Evolutionary conservation across 2,113 vertebrate genomes (phyloP), one percentile per base, ranked within the genome.

Genomic region (Heterocephalus glaber): DNA sequence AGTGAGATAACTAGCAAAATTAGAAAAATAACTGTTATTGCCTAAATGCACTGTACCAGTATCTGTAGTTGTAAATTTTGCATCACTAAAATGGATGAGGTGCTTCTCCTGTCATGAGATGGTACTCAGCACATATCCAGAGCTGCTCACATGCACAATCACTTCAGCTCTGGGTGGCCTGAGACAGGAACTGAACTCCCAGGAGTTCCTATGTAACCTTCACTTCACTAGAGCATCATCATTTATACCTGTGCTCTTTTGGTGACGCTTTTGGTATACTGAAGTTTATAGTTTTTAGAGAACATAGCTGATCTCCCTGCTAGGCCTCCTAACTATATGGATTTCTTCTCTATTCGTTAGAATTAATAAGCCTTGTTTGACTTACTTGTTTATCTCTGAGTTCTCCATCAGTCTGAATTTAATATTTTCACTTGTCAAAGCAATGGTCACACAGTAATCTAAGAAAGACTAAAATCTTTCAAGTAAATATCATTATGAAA

Each of bases 351-450:
- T 60, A 22, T 28, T 41, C 22, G 90, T 82, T 33, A 49, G 33
- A n/a, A 54, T 30, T 76, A 72, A 65, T 58, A 60, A 90, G 52
- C 47, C 17, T 79, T 68, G 13, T 68, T 88, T 76, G 35, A 85
- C 5, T 79, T 49, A 79, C 33, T 41, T 16, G 61, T n/a, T 54
- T 74, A 14, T 65, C 65, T 95, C 65, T 61, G 58, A 5, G 28
- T 70, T 81, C n/a, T 76, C 79, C 44, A 93, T 52, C 47, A 81
- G 8, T 61, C 65, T 33, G 54, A 89, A 86, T 63, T 13, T 86
- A 70, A 9, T 35, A 81, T 86, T 91, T 89, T 92, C 41, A 76
- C 44, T 91, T 92, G 54, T 38, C 86, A 90, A 49, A 66, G 9
- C 30, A 41, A 80, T n/a, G 35, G 63, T 84, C 38, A 16, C 28